phyloP scores from a whole-genome alignment of 2,113 vertebrate genomes.

The Synchiropus splendidus region DNA sequence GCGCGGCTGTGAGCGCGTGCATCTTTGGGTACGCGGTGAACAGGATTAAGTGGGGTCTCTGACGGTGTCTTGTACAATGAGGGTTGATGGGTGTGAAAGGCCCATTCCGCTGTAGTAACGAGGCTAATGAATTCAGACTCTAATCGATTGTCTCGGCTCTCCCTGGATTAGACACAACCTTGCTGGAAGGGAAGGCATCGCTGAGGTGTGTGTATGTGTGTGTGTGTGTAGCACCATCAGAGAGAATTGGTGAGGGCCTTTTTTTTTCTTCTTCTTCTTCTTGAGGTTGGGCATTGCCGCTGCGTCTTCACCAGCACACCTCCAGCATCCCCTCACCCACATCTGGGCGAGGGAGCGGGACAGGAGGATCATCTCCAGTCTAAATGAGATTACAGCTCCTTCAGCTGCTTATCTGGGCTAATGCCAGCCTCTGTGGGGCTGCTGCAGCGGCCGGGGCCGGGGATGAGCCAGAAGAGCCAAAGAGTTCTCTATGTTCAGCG shows the following conservation, averaged over 20 bases:
- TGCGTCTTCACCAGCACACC: conserved; percentile 34
- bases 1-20: conserved; percentile 17
- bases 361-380: conserved; percentile 96
- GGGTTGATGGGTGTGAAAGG: conserved; percentile 71
- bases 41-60: conserved; percentile 65
- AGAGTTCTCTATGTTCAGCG: conserved; percentile 56
- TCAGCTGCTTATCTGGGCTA: conserved; percentile 97
- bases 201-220: conserved; percentile 54
- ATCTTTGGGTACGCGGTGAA: conserved; percentile 42
- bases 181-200: conserved; percentile 80
- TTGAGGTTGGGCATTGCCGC: conserved; percentile 4
- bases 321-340: conserved; percentile 31
- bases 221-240: conserved; percentile 41
- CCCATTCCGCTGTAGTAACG: conserved; percentile 75
- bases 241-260: no score
- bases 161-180: conserved; percentile 93
- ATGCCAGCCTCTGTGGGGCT: conserved; percentile 90
- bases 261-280: no score
- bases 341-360: conserved; percentile 76
- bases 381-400: conserved; percentile 99
- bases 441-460: conserved; percentile 47
- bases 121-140: conserved; percentile 93
- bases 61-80: conserved; percentile 70
- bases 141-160: conserved; percentile 93
- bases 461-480: conserved; percentile 55